Evolutionary conservation across 2,888 invertebrate genomes (phyloP), one percentile per base, ranked within the genome.

Genomic region (Chamaedrilus cognettii): DNA sequence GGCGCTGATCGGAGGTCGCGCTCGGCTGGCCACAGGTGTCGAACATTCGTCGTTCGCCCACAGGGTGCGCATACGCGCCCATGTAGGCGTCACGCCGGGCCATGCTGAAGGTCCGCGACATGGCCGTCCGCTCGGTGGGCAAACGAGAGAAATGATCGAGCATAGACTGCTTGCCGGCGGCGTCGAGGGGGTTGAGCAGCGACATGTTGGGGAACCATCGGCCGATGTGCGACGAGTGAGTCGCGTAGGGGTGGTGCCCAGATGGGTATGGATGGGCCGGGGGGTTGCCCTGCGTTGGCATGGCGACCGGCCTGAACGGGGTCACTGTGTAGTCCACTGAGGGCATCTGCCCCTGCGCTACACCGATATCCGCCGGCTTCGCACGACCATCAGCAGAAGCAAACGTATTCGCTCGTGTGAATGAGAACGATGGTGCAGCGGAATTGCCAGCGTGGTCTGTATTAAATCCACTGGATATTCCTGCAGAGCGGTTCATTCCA

Each of bases 101-200:
- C 35, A 60, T 42, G 3, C 34, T 30, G 28, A 60, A 60, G 4
- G 60, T 33, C n/a, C 42, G 60, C 23, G 60, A 23, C 33, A 23
- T 60, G 1, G 35, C 35, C n/a, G 60, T 23, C 11, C 60, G 34
- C 15, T 60, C 60, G 5, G 60, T 32, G 34, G 60, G 60, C 3
- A 60, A 42, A 60, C 60, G 60, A 60, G 60, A 60, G 19, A 62
- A 51, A 33, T 50, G 62, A 51, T 62, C 51, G 49, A 62, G 32
- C 62, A 62, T 62, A 31, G 62, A 50, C 3, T 30, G 31, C n/a
- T 51, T 51, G 50, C 30, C 33, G 30, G 31, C 30, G 30, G 31
- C 30, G n/a, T 62, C 49, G 2, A 50, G 34, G 32, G 28, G 49
- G 11, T 49, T 15, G 32, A 62, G 51, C 31, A 62, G n/a, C 11